Evolutionary conservation across 1,140 invertebrate genomes (phyloP).

Genomic region (Pogonomyrmex californicus): DNA sequence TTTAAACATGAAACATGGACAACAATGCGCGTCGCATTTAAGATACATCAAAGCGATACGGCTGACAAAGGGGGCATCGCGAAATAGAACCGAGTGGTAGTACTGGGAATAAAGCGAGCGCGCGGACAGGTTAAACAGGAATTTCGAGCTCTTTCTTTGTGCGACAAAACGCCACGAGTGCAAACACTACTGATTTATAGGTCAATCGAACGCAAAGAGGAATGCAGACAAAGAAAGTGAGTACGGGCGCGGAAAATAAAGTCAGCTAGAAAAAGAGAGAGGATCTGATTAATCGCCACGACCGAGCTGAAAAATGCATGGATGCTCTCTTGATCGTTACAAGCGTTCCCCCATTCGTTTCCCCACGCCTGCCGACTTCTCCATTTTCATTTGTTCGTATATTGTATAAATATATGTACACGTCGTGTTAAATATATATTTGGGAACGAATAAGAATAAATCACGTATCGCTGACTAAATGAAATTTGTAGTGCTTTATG

Average conservation of each 20-base stretch:
- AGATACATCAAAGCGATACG: slow-evolving; percentile 52
- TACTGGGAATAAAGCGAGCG: slow-evolving; percentile 36
- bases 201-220: slow-evolving; percentile 66
- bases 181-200: slow-evolving; percentile 72
- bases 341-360: background rate
- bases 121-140: slow-evolving; percentile 68
- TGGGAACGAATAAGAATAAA: slow-evolving; percentile 26
- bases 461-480: too few relatives aligned
- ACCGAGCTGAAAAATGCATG: slow-evolving; percentile 65
- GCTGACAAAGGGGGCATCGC: slow-evolving; percentile 43
- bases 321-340: slow-evolving; percentile 49
- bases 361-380: background rate
- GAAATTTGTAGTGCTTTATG: background rate
- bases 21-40: slow-evolving; percentile 43
- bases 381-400: background rate
- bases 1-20: slow-evolving; percentile 24
- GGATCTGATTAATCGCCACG: slow-evolving; percentile 67
- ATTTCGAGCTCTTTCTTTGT: slow-evolving; percentile 69
- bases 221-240: background rate
- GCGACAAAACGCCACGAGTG: slow-evolving; percentile 61
- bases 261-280: slow-evolving; percentile 43
- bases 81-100: slow-evolving; percentile 28
- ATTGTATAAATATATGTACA: slow-evolving; percentile 23
- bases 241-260: slow-evolving; percentile 18
- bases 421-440: background rate